phyloP scores from a whole-genome alignment of 1,140 invertebrate species.

The Xylocopa sonorina region DNA sequence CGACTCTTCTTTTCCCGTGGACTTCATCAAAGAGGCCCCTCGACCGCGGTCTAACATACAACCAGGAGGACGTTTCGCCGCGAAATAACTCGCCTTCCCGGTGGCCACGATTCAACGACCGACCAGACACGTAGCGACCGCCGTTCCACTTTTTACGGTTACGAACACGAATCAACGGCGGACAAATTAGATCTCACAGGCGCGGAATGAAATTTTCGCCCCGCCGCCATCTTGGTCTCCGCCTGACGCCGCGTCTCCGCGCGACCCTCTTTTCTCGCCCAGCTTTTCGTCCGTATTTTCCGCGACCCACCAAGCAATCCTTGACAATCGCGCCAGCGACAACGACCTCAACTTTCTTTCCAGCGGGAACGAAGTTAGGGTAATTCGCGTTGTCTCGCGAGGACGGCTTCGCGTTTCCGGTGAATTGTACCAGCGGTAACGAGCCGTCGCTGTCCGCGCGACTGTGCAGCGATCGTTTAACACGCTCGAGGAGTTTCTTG shows the following conservation, averaged over 20 bases:
- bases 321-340: no score
- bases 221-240: constrained; percentile 15
- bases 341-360: background rate
- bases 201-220: constrained; percentile 25
- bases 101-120: constrained; percentile 27
- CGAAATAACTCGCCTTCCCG: constrained; percentile 57
- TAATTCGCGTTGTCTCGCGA: background rate
- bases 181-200: constrained; percentile 56
- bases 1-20: constrained; percentile 31
- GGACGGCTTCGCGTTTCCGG: background rate
- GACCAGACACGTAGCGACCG: constrained; percentile 37
- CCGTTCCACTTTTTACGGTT: constrained; percentile 56
- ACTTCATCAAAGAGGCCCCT: constrained; percentile 44
- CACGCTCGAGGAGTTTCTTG: background rate
- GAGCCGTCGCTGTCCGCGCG: no score
- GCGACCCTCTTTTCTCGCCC: background rate
- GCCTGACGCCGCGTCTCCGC: background rate
- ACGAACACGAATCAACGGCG: constrained; percentile 4
- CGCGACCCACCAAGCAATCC: background rate
- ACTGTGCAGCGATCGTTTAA: background rate
- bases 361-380: background rate
- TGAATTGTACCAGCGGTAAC: no score
- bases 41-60: constrained; percentile 51
- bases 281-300: background rate
- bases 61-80: constrained; percentile 27